Evolutionary conservation across 2,113 vertebrate genomes (phyloP), one percentile per base, ranked within the genome.

Genomic region (Colistium nudipinnis): DNA sequence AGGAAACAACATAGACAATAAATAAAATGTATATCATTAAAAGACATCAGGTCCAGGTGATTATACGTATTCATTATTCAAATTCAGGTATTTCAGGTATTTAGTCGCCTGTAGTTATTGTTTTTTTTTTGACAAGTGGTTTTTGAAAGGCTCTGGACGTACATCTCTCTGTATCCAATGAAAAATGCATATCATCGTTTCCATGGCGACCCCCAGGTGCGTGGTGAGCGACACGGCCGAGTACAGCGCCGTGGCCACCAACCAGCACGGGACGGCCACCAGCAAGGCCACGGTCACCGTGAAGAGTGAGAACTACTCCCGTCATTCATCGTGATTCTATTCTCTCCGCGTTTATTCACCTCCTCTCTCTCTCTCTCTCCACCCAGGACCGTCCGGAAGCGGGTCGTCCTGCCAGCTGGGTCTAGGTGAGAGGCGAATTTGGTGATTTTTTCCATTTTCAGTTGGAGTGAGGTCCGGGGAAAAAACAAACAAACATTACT

Each of bases 231-330:
- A 99, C 66, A 96, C 94, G 0, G 98, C 94, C 1, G 96, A 96
- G 5, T 99, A 98, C 87, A 94, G 94, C 0, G 98, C 94, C 0
- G 95, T 98, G 81, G 96, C 96, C 7, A 97, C 94, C 36, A 99
- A 96, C 14, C 67, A 80, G 1, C 92, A 98, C 0, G 96, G 98
- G 9, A 95, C 96, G 12, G 88, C 88, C 27, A 94, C 94, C 9
- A 97, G 95, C 82, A 96, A 90, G 38, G 96, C 96, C 0, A 93
- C 93, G 0, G 94, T 99, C 25, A 83, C 92, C 54, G 95, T 99
- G 62, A 92, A 92, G 92, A 93, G 97, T 99, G 89, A 91, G 97
- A 92, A 7, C 1, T 28, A 1, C 5, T 63, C 4, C 13, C 4
- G 8, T n/a, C 6, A 2, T 6, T 3, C 31, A 33, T 33, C 31